Conservation (phyloP, 2,113 vertebrate species). For the Cynocephalus volans region DNA sequence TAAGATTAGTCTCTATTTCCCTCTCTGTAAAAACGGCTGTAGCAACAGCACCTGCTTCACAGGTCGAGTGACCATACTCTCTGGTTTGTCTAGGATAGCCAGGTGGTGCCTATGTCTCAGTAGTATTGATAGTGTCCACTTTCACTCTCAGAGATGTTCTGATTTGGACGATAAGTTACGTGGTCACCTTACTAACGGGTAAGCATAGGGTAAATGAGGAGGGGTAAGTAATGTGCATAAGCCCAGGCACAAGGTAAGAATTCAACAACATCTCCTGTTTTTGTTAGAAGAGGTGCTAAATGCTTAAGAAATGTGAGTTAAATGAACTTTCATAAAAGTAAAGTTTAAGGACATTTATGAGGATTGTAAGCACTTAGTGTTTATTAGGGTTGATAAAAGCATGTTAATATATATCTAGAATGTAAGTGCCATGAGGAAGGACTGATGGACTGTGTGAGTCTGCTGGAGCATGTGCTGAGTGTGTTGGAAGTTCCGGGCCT, state of each 20-base stretch:
- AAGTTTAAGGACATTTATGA: background rate
- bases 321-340: background rate
- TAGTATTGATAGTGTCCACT: background rate
- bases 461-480: background rate
- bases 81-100: background rate
- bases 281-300: background rate
- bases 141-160: background rate
- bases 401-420: background rate
- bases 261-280: background rate
- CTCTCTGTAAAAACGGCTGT: background rate
- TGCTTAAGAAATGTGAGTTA: background rate
- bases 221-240: background rate
- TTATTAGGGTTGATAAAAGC: background rate
- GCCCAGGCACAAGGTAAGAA: background rate
- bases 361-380: background rate
- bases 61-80: background rate
- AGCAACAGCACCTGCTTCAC: background rate
- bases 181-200: background rate
- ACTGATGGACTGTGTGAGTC: accelerated
- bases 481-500: background rate
- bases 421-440: too few relatives aligned
- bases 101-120: background rate
- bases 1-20: background rate
- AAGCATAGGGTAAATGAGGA: background rate
- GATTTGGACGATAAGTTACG: background rate